A percentile compares a stretch with the other conserved stretches of the same genome.
Evolutionary conservation across 1,140 invertebrate genomes (phyloP).

Genomic region (Halotydeus destructor): DNA sequence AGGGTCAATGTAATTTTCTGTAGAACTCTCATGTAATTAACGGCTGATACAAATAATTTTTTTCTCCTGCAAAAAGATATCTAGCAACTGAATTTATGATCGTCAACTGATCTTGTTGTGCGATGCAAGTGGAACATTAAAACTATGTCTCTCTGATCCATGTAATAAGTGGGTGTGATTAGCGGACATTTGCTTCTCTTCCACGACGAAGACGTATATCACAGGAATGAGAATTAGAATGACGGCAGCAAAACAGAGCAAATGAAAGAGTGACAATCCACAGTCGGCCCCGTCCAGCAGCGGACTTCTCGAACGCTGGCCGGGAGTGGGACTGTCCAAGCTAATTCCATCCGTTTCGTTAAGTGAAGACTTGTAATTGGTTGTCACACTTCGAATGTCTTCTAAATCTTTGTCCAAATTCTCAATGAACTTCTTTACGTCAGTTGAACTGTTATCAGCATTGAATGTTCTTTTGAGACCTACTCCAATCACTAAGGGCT

Average conservation of each 20-base stretch:
- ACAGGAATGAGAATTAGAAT: constrained; percentile 10
- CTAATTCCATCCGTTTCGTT: not conserved
- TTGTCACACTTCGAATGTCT: constrained; percentile 14
- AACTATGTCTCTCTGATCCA: no score
- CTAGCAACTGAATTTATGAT: no score
- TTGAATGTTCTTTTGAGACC: constrained; percentile 13
- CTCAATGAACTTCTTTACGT: constrained; percentile 14
- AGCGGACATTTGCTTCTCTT: no score
- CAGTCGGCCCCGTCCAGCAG: constrained; percentile 12
- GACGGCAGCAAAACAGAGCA: constrained; percentile 4
- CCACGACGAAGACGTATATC: constrained; percentile 8
- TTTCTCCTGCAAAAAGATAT: no score
- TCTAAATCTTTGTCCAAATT: constrained; percentile 16
- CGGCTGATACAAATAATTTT: no score
- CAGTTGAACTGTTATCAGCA: constrained; percentile 7
- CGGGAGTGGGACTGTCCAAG: not conserved
- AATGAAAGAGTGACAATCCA: constrained; percentile 8
- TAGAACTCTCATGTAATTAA: no score
- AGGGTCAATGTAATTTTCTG: no score
- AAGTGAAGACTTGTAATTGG: not conserved
- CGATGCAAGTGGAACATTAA: no score
- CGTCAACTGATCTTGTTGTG: no score
- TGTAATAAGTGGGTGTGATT: no score
- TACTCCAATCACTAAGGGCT: constrained; percentile 13
- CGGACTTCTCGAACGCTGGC: not conserved